phyloP scores from a whole-genome alignment of 2,797 vertebrate species.

The Pangasius macronema region DNA sequence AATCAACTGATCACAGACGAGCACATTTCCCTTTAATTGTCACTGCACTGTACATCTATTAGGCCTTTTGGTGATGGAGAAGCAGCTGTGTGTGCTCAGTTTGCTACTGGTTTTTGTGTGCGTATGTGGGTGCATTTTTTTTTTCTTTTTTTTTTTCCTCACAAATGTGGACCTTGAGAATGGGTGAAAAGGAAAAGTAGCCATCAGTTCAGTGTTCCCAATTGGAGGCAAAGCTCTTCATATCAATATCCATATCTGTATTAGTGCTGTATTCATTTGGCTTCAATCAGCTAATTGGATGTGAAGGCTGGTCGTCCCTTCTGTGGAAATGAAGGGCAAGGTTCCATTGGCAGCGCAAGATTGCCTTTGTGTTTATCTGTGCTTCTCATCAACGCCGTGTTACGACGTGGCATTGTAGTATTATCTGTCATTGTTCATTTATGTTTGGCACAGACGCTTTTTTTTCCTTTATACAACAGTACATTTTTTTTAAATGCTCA shows the following conservation, averaged over 20 bases:
- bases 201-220: constrained; percentile 65
- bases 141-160: background rate
- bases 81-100: constrained; percentile 50
- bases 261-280: constrained; percentile 75
- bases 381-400: constrained; percentile 47
- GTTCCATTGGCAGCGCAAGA: constrained; percentile 64
- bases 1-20: constrained; percentile 72
- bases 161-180: constrained; percentile 4
- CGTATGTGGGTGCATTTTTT: background rate
- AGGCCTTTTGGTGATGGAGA: constrained; percentile 62
- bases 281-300: constrained; percentile 80
- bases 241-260: constrained; percentile 70
- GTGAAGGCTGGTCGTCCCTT: constrained; percentile 72
- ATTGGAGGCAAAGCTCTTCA: constrained; percentile 66
- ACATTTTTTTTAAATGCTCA: background rate
- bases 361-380: constrained; percentile 64
- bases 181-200: constrained; percentile 62
- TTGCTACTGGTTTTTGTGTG: constrained; percentile 50
- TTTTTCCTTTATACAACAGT: background rate
- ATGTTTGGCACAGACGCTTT: background rate
- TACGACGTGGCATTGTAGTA: constrained; percentile 43
- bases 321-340: constrained; percentile 72
- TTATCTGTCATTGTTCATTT: constrained; percentile 50
- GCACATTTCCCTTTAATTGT: constrained; percentile 54
- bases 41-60: constrained; percentile 62